These are phyloP conservation scores for Nesogale talazaci DNA, from an alignment of 2,113 vertebrate genomes.

Conservation along the genomic window DNA sequence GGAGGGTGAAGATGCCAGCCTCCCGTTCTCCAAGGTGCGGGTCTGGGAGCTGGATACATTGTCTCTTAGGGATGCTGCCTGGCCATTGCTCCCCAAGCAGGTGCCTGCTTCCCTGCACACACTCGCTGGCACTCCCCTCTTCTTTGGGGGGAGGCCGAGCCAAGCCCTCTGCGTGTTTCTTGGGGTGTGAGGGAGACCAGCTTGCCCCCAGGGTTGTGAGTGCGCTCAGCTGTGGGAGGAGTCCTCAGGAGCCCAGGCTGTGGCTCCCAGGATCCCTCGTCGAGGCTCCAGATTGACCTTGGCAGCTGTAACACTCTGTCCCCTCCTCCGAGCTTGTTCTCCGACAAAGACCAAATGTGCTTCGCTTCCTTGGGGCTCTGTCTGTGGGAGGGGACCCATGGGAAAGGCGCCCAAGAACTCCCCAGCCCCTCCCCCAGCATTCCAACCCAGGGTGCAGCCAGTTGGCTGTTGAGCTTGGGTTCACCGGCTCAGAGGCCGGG, in stretches of 20 bases:
- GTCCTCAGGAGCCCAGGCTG: not conserved
- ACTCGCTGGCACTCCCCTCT: not conserved
- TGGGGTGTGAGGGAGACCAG: not conserved
- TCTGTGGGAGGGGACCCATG: slow-evolving; percentile 61
- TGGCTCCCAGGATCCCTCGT: not conserved
- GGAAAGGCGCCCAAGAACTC: slow-evolving; percentile 69
- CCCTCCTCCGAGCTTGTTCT: slow-evolving; percentile 74
- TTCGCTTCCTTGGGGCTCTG: slow-evolving; percentile 74
- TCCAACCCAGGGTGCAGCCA: slow-evolving; percentile 71
- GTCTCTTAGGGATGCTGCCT: not conserved
- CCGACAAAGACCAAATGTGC: slow-evolving; percentile 81
- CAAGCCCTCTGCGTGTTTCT: not conserved
- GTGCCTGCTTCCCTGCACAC: slow-evolving; percentile 35
- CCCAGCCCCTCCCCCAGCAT: slow-evolving; percentile 42
- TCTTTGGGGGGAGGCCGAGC: slow-evolving; percentile 21
- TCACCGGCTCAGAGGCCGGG: not conserved
- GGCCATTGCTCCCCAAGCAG: not conserved
- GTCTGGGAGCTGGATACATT: not conserved
- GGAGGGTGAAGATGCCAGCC: not conserved
- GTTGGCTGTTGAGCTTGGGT: not conserved
- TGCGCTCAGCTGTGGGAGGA: slow-evolving; percentile 30
- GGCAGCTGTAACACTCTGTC: slow-evolving; percentile 74
- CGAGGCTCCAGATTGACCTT: slow-evolving; percentile 71
- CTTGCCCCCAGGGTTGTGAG: not conserved
- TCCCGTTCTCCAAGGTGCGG: not conserved